A percentile compares a stretch with the other conserved stretches of the same genome.
phyloP scores from a whole-genome alignment of 1,140 invertebrate species.

The Drusus annulatus region DNA sequence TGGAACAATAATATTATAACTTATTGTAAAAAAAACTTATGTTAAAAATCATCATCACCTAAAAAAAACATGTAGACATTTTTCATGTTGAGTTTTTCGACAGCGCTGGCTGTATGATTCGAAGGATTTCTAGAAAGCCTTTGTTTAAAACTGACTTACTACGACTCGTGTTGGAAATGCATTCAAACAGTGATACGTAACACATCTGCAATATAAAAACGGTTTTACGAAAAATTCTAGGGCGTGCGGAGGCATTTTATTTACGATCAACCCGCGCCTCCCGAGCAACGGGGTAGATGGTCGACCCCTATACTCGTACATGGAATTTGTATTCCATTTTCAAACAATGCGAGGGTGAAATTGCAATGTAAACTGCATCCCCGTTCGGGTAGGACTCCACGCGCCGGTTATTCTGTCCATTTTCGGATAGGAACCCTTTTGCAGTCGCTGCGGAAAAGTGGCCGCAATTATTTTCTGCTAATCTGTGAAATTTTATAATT shows the following conservation, averaged over 20 bases:
- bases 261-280: neutral
- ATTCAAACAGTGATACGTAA: too few species aligned
- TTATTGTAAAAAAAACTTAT: too few species aligned
- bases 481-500: constrained; percentile 17
- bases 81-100: too few species aligned
- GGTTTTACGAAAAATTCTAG: neutral
- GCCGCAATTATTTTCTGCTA: constrained; percentile 8
- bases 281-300: too few species aligned
- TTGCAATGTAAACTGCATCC: constrained; percentile 5
- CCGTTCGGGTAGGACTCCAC: neutral
- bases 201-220: neutral
- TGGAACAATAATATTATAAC: too few species aligned
- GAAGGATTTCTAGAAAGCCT: too few species aligned
- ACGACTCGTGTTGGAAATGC: too few species aligned
- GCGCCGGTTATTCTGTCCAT: neutral
- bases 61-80: too few species aligned
- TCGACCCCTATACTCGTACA: neutral
- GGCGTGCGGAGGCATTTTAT: neutral
- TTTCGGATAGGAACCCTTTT: neutral
- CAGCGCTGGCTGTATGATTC: too few species aligned
- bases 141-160: too few species aligned
- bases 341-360: constrained; percentile 2
- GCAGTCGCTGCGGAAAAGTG: neutral
- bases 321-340: constrained; percentile 25
- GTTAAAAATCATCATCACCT: too few species aligned